Percentiles rank a stretch among this genome's conserved stretches.
Evolutionary conservation across 2,113 vertebrate genomes (phyloP).

Genomic region (Corapipo altera): DNA sequence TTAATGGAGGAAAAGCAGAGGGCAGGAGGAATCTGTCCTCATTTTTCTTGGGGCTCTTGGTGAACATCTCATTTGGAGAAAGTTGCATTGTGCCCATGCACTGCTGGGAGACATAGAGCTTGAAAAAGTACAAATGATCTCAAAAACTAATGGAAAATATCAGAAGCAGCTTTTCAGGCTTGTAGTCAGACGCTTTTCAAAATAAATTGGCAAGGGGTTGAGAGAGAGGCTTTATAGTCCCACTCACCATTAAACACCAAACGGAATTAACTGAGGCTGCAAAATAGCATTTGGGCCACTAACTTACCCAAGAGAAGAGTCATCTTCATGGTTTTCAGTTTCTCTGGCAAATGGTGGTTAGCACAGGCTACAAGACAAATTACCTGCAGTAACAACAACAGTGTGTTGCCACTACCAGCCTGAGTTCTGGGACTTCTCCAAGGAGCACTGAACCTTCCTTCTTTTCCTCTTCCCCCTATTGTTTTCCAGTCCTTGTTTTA

Average conservation of each 20-base stretch:
- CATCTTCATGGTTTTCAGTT: neutral
- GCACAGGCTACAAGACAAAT: neutral
- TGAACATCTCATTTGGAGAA: neutral
- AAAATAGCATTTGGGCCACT: neutral
- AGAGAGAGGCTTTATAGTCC: neutral
- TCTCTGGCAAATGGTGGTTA: neutral
- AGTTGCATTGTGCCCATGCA: no score
- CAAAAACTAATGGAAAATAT: neutral
- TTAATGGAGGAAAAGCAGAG: neutral
- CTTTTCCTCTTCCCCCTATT: neutral
- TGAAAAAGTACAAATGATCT: neutral
- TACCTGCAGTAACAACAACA: neutral
- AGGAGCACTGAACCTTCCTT: neutral
- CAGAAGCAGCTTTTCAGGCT: neutral
- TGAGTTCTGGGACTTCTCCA: neutral
- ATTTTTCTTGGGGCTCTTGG: neutral
- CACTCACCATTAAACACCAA: neutral
- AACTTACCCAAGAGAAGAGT: neutral
- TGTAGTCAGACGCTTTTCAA: fast-evolving
- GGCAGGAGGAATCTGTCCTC: neutral
- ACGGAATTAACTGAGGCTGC: neutral
- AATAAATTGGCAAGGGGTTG: neutral
- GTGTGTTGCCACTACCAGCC: neutral
- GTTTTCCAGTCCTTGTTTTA: neutral
- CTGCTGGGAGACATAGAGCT: neutral